Base-by-base conservation (phyloP, 2,113 vertebrate genomes). In the Sphaerodactylus townsendi region DNA sequence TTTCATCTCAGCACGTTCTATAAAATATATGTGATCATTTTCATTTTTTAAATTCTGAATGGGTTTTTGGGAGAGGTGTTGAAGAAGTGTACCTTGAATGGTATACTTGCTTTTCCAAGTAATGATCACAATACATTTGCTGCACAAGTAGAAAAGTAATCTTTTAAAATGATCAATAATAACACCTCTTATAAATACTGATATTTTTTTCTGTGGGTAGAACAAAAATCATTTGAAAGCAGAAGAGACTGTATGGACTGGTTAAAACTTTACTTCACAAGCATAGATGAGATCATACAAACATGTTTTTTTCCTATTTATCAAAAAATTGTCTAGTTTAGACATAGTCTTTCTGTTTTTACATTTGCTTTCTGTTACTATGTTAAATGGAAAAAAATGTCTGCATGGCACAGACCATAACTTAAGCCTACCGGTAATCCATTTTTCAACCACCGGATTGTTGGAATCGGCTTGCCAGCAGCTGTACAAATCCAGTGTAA, bases 401-500 rank as follows among this genome's bases (percentile, higher is more conserved):
- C 48, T 14, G 64, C 9, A 10, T 84, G 77, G 64, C 15, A 7
- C 0, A 0, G n/a, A 82, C 77, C 46, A 8, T 56, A 53, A 79
- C 69, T 21, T 6, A 23, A 78, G 93, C 96, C 92, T 97, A 99
- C 98, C 91, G 87, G 89, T 70, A 93, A 90, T 87, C 98, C 98
- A 11, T 99, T 97, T 93, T 97, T 99, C 91, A 99, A 88, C 98
- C 98, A 99, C 83, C 91, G 96, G 56, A 99, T 97, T 37, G 92
- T 95, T 19, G 99, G 98, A 75, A 97, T 94, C 66, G 99, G 99
- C 82, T 97, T 98, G 64, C 98, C 99, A 0, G 94, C 97, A 93
- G 98, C 97, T 41, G 94, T 64, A 75, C 99, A 99, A 71, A 97
- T 96, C 98, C 98, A 98, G 33, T 96, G 96, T 74, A 98, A 96